Conservation (phyloP, 2,113 vertebrate species). For the Calidris pygmaea region DNA sequence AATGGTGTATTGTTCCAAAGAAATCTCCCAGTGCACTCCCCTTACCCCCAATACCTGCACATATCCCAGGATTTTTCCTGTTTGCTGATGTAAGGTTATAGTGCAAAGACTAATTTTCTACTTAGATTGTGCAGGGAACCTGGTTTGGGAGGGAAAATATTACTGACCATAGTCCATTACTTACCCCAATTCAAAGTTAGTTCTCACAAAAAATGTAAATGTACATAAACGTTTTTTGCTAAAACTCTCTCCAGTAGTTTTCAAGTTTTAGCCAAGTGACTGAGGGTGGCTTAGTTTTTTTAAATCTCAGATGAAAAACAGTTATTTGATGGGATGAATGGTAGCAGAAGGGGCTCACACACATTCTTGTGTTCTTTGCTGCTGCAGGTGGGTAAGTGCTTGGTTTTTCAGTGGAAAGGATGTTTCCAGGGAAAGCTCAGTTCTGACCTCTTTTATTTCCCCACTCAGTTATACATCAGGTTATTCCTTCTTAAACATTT, state of each 20-base stretch:
- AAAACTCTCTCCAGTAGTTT: not conserved
- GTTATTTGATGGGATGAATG: not conserved
- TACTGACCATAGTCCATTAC: not conserved
- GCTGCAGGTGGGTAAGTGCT: not conserved
- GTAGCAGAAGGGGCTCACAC: not conserved
- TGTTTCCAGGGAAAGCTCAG: not conserved
- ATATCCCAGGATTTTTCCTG: not conserved
- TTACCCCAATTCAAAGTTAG: not conserved
- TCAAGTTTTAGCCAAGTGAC: not conserved
- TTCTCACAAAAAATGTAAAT: not conserved
- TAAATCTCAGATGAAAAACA: not conserved
- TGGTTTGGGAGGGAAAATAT: not conserved
- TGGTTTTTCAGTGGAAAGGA: not conserved
- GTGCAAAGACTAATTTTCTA: not conserved
- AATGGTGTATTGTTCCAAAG: constrained; percentile 2
- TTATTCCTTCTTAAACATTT: not conserved
- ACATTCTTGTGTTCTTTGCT: not conserved
- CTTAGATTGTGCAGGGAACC: not conserved
- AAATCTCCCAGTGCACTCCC: not conserved
- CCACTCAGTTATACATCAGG: not conserved
- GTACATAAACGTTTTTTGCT: not conserved
- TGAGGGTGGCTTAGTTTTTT: not conserved
- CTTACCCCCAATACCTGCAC: not conserved
- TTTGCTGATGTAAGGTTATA: not conserved
- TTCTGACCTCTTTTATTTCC: not conserved